A percentile compares a stretch with the other conserved stretches of the same genome.
Evolutionary conservation across 2,888 invertebrate genomes (phyloP).

Genomic region (Ditula angustiorana): DNA sequence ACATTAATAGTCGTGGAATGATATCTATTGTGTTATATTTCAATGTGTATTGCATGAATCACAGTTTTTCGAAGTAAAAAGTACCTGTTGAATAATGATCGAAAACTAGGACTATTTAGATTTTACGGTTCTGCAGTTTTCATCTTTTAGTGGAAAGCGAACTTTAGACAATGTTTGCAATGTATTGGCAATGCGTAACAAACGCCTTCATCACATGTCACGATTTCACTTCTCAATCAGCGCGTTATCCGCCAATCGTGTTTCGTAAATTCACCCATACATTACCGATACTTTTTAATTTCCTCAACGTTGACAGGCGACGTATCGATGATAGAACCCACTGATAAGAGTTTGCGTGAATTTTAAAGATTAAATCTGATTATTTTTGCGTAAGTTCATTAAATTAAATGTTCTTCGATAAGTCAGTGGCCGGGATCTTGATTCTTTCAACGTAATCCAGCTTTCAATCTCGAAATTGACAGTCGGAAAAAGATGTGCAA

Average conservation of each 20-base stretch:
- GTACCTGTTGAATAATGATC: too few species aligned
- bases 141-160: too few species aligned
- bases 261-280: constrained; percentile 26
- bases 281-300: constrained; percentile 47
- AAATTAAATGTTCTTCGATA: constrained; percentile 15
- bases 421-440: constrained; percentile 12
- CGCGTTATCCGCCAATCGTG: constrained; percentile 46
- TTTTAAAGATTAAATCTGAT: constrained; percentile 22
- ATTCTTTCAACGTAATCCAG: not conserved
- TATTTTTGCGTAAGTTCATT: constrained; percentile 21
- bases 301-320: constrained; percentile 52
- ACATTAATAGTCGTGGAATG: too few species aligned
- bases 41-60: too few species aligned
- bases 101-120: too few species aligned
- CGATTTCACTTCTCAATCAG: constrained; percentile 58
- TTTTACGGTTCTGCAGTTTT: too few species aligned
- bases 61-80: too few species aligned
- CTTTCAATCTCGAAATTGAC: not conserved
- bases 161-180: too few species aligned
- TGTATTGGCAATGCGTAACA: constrained; percentile 40
- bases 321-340: constrained; percentile 60
- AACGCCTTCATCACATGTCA: constrained; percentile 48
- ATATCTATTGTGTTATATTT: too few species aligned
- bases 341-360: constrained; percentile 29
- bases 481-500: too few species aligned